A percentile compares a stretch with the other conserved stretches of the same genome.
These are phyloP conservation scores for Sinocyclocheilus grahami DNA, from an alignment of 2,113 vertebrate genomes.

Conservation along the genomic window DNA sequence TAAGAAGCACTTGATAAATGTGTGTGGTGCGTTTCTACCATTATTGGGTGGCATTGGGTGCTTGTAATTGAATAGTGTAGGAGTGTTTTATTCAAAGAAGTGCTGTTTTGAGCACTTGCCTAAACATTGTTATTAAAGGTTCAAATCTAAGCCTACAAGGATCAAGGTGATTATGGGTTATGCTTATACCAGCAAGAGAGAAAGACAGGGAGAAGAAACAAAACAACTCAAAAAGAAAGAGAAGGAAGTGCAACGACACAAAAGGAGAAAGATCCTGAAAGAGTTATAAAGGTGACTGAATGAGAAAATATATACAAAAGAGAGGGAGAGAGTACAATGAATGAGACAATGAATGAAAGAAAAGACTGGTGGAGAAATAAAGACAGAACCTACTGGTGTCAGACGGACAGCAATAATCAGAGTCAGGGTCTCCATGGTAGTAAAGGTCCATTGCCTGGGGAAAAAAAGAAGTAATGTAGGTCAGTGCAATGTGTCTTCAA, in stretches of 20 bases:
- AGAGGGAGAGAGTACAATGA: conserved; percentile 4
- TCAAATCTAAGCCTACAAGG: conserved; percentile 8
- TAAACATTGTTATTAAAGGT: conserved; percentile 49
- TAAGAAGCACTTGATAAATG: neutral
- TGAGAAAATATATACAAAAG: conserved; percentile 11
- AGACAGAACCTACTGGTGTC: conserved; percentile 71
- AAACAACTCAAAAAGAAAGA: conserved; percentile 11
- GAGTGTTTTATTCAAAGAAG: conserved; percentile 31
- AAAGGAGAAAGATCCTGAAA: neutral
- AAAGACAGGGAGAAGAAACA: neutral
- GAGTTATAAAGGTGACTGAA: neutral
- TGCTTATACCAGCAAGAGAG: conserved; percentile 30
- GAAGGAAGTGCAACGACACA: neutral
- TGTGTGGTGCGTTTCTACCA: neutral
- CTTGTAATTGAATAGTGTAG: conserved; percentile 9
- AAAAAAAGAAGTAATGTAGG: conserved; percentile 29
- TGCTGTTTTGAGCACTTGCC: conserved; percentile 22
- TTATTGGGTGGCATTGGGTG: neutral
- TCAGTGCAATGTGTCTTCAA: conserved; percentile 12
- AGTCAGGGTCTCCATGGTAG: conserved; percentile 76
- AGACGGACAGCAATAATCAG: conserved; percentile 75
- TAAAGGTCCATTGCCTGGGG: conserved; percentile 79
- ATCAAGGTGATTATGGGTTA: conserved; percentile 4
- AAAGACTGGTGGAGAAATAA: neutral
- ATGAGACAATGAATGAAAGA: neutral